Evolutionary conservation across 64 coral and sea anemone species (phyloP).

Genomic region (Actinia tenebrosa): DNA sequence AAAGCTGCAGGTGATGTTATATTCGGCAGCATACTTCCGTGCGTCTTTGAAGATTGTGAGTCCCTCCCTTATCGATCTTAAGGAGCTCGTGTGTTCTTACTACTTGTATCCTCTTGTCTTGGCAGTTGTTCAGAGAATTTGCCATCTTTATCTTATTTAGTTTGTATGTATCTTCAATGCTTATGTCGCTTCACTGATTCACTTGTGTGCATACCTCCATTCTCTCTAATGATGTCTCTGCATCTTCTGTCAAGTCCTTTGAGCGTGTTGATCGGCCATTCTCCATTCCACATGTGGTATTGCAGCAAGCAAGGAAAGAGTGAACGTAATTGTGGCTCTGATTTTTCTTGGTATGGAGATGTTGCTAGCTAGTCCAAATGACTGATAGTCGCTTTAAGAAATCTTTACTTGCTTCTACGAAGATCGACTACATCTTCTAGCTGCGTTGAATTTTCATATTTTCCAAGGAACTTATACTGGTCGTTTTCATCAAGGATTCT

Average conservation of each 20-base stretch:
- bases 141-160: background rate
- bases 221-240: slow-evolving; percentile 2
- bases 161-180: slow-evolving; percentile 19
- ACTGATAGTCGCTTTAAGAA: slow-evolving; percentile 2
- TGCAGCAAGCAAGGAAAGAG: background rate
- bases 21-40: background rate
- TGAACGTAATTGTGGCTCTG: slow-evolving; percentile 3
- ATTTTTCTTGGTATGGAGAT: slow-evolving; percentile 27
- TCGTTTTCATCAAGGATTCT: background rate
- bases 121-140: too few species aligned
- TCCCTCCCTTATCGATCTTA: background rate
- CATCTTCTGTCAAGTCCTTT: slow-evolving; percentile 16
- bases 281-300: slow-evolving; percentile 12
- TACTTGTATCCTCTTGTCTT: background rate
- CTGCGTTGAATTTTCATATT: slow-evolving; percentile 2
- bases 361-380: slow-evolving; percentile 13
- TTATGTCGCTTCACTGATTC: background rate
- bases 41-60: background rate
- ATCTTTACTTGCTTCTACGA: background rate
- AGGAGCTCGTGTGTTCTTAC: background rate
- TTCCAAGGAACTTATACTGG: background rate
- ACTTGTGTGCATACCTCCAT: background rate
- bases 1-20: too few species aligned
- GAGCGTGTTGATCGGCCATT: slow-evolving; percentile 1
- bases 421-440: background rate